Percentiles rank a stretch among this genome's conserved stretches.
Evolutionary conservation across 2,113 vertebrate genomes (phyloP).

Genomic region (Micronycteris hirsuta): DNA sequence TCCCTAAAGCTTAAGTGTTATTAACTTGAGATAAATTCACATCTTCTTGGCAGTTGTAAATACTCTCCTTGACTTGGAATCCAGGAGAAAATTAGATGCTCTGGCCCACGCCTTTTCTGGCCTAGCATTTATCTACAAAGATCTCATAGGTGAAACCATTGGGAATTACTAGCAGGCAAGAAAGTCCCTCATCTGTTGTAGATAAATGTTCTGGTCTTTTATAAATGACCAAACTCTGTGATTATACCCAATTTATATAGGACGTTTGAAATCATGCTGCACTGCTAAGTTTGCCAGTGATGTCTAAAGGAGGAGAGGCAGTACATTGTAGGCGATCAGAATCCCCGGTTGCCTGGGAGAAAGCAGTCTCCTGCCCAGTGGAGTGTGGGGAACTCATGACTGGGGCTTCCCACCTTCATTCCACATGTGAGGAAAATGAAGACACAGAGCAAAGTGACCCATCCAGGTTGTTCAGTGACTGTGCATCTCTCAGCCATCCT

Average conservation of each 20-base stretch:
- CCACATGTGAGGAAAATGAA: background rate
- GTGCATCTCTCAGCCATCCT: background rate
- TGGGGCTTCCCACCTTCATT: background rate
- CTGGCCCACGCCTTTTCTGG: background rate
- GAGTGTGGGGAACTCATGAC: background rate
- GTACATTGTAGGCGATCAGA: background rate
- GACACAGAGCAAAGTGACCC: background rate
- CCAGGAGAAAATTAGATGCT: background rate
- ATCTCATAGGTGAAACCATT: background rate
- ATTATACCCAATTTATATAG: background rate
- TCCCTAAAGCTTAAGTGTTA: background rate
- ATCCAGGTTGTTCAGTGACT: background rate
- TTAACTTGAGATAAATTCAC: background rate
- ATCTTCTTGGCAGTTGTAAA: background rate
- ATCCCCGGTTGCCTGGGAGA: background rate
- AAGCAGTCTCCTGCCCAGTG: background rate
- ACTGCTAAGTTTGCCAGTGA: background rate
- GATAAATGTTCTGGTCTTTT: background rate
- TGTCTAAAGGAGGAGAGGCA: background rate
- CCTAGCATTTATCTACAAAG: background rate
- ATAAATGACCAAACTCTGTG: background rate
- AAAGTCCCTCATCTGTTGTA: background rate
- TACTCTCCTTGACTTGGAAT: background rate
- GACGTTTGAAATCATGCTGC: background rate
- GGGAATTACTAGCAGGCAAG: background rate